Evolutionary conservation across 2,113 vertebrate genomes (phyloP), one percentile per base, ranked within the genome.

Genomic region (Mionectes macconnelli): DNA sequence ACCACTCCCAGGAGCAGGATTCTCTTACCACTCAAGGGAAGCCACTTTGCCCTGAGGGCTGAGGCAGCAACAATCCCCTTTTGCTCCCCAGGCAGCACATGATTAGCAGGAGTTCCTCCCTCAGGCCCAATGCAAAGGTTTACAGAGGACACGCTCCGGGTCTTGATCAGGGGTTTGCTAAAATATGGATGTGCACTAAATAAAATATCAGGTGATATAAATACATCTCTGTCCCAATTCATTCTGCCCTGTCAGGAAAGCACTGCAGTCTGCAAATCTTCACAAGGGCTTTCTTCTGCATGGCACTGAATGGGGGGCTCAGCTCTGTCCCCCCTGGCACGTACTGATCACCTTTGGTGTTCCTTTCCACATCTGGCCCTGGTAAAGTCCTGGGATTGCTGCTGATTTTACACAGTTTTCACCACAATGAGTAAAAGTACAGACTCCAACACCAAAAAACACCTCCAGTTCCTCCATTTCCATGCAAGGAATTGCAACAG

Each of bases 131-230:
- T 4, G 30, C 2, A 4, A 35, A 69, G 64, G 25, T 49, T 49
- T 69, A 55, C 59, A 84, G 92, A 72, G 44, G 7, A 77, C 14
- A 14, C n/a, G 37, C 63, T 80, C n/a, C 14, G 9, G 45, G 60
- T 93, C 44, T 67, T 73, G 80, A 87, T 40, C 42, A 64, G 45
- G 68, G 27, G 4, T 40, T 57, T 82, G 84, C 85, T 96, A 62
- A 96, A 96, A 92, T 95, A 94, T 87, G 63, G 15, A 91, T 91
- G 53, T n/a, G 66, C 35, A 69, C 63, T 96, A 87, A 97, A 96
- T 96, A 96, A 97, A 93, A 92, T 66, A 94, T 80, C 39, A 72
- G 57, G 63, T 55, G 47, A 55, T 79, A 92, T 37, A 96, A 92
- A 88, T 79, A 81, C 60, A 74, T 52, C 52, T 74, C 76, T 92